Conservation (phyloP, 2,797 vertebrate genomes). For the Pyrocephalus nanus region DNA sequence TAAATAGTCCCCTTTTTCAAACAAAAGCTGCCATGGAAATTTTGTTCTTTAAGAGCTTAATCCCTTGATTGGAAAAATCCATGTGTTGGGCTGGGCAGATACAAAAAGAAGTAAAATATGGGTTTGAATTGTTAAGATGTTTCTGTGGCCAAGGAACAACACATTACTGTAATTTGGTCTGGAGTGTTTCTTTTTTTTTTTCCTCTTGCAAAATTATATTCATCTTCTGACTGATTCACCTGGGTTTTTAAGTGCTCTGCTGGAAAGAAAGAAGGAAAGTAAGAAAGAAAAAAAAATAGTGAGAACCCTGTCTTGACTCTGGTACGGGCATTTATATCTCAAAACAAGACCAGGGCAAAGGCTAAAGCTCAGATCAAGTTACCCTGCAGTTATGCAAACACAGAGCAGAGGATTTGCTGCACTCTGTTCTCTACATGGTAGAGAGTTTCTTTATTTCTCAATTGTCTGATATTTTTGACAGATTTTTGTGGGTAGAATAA, state of each 20-base stretch:
- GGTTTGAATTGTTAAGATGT: neutral
- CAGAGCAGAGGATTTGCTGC: neutral
- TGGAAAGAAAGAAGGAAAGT: slow-evolving; percentile 11
- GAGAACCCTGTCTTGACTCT: neutral
- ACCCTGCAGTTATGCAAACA: neutral
- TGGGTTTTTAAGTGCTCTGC: neutral
- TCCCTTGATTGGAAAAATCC: neutral
- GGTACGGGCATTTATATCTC: neutral
- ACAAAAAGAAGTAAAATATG: neutral
- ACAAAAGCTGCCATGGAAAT: neutral
- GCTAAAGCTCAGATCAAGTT: neutral
- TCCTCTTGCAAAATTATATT: neutral
- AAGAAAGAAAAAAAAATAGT: neutral
- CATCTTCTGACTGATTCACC: neutral
- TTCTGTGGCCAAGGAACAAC: neutral
- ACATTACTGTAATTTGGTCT: neutral
- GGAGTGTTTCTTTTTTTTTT: neutral
- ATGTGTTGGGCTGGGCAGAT: neutral
- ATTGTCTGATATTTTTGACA: neutral
- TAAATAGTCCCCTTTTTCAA: neutral
- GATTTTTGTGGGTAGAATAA: neutral
- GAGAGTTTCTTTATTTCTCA: neutral
- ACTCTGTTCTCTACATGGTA: neutral
- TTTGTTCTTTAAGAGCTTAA: neutral
- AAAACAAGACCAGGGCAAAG: neutral